phyloP scores from a whole-genome alignment of 2,113 vertebrate genomes.

The Romanogobio albipinnatus region DNA sequence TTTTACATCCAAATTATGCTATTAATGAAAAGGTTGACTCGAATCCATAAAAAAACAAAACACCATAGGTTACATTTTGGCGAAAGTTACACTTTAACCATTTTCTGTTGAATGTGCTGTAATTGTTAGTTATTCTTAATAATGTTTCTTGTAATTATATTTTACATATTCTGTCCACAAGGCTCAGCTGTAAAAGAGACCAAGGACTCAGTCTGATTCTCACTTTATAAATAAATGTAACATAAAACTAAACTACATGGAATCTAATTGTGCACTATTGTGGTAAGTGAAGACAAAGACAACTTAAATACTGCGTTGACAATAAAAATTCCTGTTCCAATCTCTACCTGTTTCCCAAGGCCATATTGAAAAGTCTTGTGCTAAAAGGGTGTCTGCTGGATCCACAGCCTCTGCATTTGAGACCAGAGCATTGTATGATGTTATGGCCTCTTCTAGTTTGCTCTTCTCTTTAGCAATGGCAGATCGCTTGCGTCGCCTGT shows the following conservation, averaged over 20 bases:
- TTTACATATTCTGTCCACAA: constrained; percentile 16
- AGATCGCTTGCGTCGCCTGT: background rate
- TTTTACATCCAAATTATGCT: background rate
- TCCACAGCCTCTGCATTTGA: constrained; percentile 11
- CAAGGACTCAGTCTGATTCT: background rate
- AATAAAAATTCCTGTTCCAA: constrained; percentile 11
- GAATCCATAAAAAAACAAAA: background rate
- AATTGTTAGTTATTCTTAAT: constrained; percentile 9
- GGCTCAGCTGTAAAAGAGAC: constrained; percentile 15
- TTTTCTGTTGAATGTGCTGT: constrained; percentile 10
- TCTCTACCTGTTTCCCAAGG: constrained; percentile 16
- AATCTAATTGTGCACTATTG: constrained; percentile 22
- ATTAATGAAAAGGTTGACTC: background rate
- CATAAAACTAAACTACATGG: constrained; percentile 11
- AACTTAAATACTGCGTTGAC: constrained; percentile 12
- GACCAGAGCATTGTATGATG: constrained; percentile 29
- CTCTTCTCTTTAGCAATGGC: constrained; percentile 24
- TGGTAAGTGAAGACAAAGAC: constrained; percentile 22
- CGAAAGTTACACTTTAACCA: background rate
- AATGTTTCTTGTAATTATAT: constrained; percentile 10
- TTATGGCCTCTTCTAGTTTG: constrained; percentile 31
- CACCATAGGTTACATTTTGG: background rate
- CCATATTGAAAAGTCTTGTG: constrained; percentile 11
- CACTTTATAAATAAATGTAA: constrained; percentile 18
- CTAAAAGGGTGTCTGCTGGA: constrained; percentile 23